Evolutionary conservation across 2,888 invertebrate species (phyloP), one percentile per base, ranked within the genome.

Genomic region (Frankliniella fusca): DNA sequence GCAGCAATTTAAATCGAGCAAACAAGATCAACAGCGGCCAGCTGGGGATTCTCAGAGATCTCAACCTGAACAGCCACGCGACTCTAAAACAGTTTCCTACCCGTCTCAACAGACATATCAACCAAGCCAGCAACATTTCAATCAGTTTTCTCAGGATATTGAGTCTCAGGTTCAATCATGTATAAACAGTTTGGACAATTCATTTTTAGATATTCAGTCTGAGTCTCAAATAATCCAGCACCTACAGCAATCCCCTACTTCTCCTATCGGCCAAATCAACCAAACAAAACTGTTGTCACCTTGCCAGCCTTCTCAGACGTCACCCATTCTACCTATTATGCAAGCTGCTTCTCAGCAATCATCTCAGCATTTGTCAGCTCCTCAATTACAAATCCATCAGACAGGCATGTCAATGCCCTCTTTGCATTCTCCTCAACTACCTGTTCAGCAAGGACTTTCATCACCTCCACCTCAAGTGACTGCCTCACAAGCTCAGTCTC

Each of bases 51-150:
- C 54, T 5, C 54, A 7, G 18, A 61, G 61, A 61, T 5, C 20
- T 15, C 61, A 11, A 15, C n/a, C 61, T 61, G 61, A 61, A 61
- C 61, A 20, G 20, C 61, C 61, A 1, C 18, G 5, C 7, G 61
- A 61, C 8, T n/a, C 61, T 18, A 27, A 38, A 5, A 38, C 38
- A 38, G 38, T 38, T 5, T 48, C 82, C 76, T 81, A 20, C 81
- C 84, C 49, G 27, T 85, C 81, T 76, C 83, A 81, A 83, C 84
- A 83, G 11, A 83, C 84, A 76, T 83, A 80, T 38, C 83, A 83
- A 81, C 79, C 61, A 23, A 81, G 28, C 23, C 70, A 76, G 27
- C 70, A 23, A 23, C 70, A 76, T 8, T 76, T 76, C 27, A 23
- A 27, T 80, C 27, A 81, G 54, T 80, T 76, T 76, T 27, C 70